A percentile compares a stretch with the other conserved stretches of the same genome.
phyloP scores from a whole-genome alignment of 2,113 vertebrate genomes.

The Xenotilapia flavipinnis region DNA sequence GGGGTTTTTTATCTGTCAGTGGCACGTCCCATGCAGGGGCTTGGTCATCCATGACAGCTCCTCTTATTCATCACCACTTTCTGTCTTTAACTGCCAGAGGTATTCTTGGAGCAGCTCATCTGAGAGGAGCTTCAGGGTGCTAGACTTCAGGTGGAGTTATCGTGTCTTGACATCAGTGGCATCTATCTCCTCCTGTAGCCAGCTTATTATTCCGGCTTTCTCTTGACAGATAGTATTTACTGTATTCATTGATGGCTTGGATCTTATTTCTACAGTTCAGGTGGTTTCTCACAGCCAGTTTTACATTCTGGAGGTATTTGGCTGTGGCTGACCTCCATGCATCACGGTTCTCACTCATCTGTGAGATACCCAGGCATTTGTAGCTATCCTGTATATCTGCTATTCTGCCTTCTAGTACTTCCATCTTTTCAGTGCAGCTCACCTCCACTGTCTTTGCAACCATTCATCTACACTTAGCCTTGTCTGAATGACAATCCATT shows the following conservation, averaged over 20 bases:
- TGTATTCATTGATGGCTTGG: background rate
- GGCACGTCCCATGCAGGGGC: background rate
- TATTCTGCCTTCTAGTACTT: background rate
- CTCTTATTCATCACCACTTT: background rate
- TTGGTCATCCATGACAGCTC: background rate
- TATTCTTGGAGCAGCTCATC: background rate
- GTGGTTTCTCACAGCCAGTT: background rate
- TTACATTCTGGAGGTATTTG: background rate
- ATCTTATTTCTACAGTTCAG: background rate
- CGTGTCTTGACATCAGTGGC: background rate
- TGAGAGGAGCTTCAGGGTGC: background rate
- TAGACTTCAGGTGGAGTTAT: background rate
- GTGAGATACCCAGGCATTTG: background rate
- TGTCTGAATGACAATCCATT: background rate
- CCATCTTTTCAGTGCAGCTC: background rate
- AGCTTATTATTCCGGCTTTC: background rate
- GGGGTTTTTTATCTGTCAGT: background rate
- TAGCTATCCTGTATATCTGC: background rate
- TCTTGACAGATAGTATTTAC: background rate
- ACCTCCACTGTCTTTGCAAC: background rate
- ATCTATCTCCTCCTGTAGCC: background rate
- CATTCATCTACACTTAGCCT: background rate
- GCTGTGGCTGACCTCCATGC: background rate
- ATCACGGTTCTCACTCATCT: background rate
- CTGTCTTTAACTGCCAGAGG: background rate